Evolutionary conservation across 2,797 vertebrate genomes (phyloP), one percentile per base, ranked within the genome.

Genomic region (Nasua narica): DNA sequence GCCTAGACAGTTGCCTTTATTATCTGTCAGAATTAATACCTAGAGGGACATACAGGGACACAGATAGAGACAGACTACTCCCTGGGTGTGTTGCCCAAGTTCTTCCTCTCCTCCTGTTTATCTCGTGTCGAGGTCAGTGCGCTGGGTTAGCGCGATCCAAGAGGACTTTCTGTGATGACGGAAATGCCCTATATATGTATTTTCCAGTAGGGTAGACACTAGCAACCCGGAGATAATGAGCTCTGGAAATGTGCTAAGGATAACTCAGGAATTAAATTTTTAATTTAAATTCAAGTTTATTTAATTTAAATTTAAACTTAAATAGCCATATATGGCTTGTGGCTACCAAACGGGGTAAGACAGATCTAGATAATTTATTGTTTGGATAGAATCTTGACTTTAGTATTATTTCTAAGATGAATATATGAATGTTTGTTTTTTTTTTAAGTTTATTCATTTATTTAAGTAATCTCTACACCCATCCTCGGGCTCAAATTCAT

Each of bases 51-150:
- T 0, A 60, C 14, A 27, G 12, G 37, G 6, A 50, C 2, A 87
- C 14, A 40, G 43, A 69, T 0, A 52, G 43, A 21, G 8, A 35
- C 18, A 40, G 29, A 54, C 23, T 9, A 1, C 46, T 56, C 7
- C 10, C 54, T 19, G 32, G 0, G 1, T 21, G 18, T 32, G 3
- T 35, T 40, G n/a, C 46, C 40, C 29, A 62, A 21, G 1, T 2
- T n/a, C 29, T 50, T 13, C n/a, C 21, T 16, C 35, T 18, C 10
- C 18, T 69, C 7, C 1, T 48, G 7, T 77, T 46, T 5, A 23
- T 21, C 35, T 90, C 40, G 3, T 25, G 27, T 69, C n/a, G 12
- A 89, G 27, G 46, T 72, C 5, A 18, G 0, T 69, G 32, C 54
- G 67, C 50, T 35, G 72, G 48, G 15, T 74, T 43, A 52, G 25